Base-by-base conservation (phyloP, 2,113 vertebrate species). In the Serilophus lunatus region DNA sequence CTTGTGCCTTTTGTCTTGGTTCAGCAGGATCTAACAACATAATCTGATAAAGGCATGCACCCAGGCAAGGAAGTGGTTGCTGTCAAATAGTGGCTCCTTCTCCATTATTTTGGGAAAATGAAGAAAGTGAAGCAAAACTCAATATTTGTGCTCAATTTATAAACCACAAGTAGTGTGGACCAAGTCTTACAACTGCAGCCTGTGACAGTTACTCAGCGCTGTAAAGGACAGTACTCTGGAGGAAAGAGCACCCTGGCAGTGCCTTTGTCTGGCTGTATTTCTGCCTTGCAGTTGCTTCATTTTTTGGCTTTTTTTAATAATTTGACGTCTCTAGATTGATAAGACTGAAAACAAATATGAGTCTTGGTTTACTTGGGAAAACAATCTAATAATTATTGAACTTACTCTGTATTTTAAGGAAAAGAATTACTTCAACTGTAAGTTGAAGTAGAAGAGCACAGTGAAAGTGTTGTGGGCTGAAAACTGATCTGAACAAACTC, bases 11-110 rank as follows among this genome's bases (percentile, higher is more conserved):
- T 76, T 61, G 83, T 42, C 53, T 75, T 4, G 2, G 88, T 79
- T 80, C 2, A 6, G 6, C n/a, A 79, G 77, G 57, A 49, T 13
- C 64, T 50, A 36, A 50, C 54, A 70, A 6, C 2, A 0, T 50
- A 24, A 36, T 66, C 18, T 9, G 35, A 45, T 64, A 40, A 74
- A 70, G 66, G n/a, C 17, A 3, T 12, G 35, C 50, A 44, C 31
- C 7, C 0, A 0, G 33, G 70, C 40, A 70, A 74, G 71, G 57
- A 82, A 64, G 69, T 4, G 3, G 25, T 70, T 33, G 20, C 49
- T 88, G 11, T 71, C 64, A 71, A 66, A 61, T 60, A 64, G 40
- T 59, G 77, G 18, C 40, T 50, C 2, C 10, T 38, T 29, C 60
- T 76, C 42, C 7, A 2, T 92, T 86, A 53, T 78, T 83, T 75